Conservation (phyloP, 2,888 invertebrate species). For the Pandemis heparana region DNA sequence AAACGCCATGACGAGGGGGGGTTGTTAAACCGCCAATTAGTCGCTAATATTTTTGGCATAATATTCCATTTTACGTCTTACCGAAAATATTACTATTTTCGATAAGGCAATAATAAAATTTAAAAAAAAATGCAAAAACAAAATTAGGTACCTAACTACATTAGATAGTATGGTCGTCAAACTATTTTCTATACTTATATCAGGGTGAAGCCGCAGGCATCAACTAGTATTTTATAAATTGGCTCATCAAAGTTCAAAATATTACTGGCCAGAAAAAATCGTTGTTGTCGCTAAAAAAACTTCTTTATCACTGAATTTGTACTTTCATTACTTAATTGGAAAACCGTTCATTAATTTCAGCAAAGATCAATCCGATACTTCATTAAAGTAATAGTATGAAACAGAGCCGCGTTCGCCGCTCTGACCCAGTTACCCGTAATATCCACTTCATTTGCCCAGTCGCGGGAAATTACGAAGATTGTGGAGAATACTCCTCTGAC, state of each 20-base stretch:
- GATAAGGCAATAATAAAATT: too few species aligned
- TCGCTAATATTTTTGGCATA: too few species aligned
- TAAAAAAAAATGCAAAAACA: too few species aligned
- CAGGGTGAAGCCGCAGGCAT: too few species aligned
- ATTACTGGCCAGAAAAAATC: neutral
- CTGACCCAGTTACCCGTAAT: slow-evolving; percentile 18
- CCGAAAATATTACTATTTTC: too few species aligned
- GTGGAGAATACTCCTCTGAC: neutral
- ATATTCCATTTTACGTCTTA: too few species aligned
- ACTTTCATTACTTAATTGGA: slow-evolving; percentile 16
- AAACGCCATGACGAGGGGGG: too few species aligned
- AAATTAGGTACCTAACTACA: too few species aligned
- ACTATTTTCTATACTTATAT: too few species aligned
- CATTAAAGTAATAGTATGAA: slow-evolving; percentile 16
- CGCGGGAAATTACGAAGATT: slow-evolving; percentile 6
- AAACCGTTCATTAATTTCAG: slow-evolving; percentile 8
- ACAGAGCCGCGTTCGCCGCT: neutral
- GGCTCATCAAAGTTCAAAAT: neutral
- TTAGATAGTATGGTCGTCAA: too few species aligned
- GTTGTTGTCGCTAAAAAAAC: neutral
- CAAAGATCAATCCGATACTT: slow-evolving; percentile 29
- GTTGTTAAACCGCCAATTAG: too few species aligned
- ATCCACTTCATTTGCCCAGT: slow-evolving; percentile 9
- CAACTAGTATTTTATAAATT: too few species aligned
- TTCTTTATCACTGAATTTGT: neutral